A percentile compares a stretch with the other conserved stretches of the same genome.
These are phyloP conservation scores for Podocnemis expansa DNA, from an alignment of 2,113 vertebrate species.

Conservation along the genomic window DNA sequence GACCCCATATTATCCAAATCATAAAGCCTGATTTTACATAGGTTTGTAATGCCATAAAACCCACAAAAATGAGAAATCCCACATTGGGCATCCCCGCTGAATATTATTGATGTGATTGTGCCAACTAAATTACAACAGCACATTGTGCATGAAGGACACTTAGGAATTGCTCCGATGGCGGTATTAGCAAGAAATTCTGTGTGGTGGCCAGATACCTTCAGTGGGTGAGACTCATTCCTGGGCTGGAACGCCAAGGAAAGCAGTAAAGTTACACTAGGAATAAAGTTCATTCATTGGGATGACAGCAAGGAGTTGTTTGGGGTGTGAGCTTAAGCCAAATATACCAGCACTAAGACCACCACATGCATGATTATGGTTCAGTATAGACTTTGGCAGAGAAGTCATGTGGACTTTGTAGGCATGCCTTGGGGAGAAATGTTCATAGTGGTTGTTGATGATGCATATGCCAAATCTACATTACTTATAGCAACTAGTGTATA, in stretches of 20 bases:
- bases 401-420: background rate
- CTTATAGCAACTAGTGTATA: background rate
- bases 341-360: background rate
- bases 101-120: background rate
- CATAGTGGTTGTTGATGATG: background rate
- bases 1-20: background rate
- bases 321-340: background rate
- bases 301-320: background rate
- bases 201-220: background rate
- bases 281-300: background rate
- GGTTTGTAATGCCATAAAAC: background rate
- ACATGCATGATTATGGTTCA: background rate
- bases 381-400: background rate
- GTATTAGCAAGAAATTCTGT: background rate
- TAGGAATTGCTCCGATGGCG: conserved; percentile 9
- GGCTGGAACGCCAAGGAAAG: background rate
- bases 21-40: background rate
- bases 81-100: background rate
- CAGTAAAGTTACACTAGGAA: background rate
- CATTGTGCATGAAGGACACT: background rate
- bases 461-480: background rate
- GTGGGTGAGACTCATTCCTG: background rate
- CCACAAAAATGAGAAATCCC: background rate
- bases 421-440: background rate
- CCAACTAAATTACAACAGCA: background rate